phyloP scores from a whole-genome alignment of 2,797 vertebrate genomes.

The Bradypus variegatus region DNA sequence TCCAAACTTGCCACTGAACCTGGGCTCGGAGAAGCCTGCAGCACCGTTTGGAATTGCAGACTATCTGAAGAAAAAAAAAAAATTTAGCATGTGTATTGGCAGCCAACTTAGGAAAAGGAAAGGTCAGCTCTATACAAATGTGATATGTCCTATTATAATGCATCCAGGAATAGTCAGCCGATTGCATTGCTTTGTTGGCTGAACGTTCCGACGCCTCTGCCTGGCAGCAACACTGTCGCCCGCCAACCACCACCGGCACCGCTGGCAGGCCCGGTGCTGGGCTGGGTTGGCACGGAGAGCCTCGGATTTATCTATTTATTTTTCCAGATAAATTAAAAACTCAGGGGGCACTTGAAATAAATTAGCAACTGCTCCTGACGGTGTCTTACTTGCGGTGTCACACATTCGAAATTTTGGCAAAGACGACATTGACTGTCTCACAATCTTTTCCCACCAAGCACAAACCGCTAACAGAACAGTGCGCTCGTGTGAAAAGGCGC shows the following conservation, averaged over 20 bases:
- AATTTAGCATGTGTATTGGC: not conserved
- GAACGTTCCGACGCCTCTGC: slow-evolving; percentile 29
- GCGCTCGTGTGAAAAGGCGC: slow-evolving; percentile 46
- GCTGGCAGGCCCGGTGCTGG: slow-evolving; percentile 25
- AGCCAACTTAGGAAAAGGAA: slow-evolving; percentile 54
- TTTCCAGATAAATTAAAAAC: slow-evolving; percentile 55
- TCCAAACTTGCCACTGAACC: slow-evolving; percentile 37
- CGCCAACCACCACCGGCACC: not conserved
- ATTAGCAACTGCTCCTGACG: slow-evolving; percentile 64
- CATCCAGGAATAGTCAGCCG: not conserved
- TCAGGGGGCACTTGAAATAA: slow-evolving; percentile 68
- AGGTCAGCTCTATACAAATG: slow-evolving; percentile 43
- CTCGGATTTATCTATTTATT: slow-evolving; percentile 56
- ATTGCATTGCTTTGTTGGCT: not conserved
- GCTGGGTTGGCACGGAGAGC: slow-evolving; percentile 33
- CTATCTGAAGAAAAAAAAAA: slow-evolving; percentile 4
- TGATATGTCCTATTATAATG: not conserved
- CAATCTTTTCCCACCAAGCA: slow-evolving; percentile 34
- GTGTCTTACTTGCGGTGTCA: slow-evolving; percentile 49
- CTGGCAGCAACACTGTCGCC: slow-evolving; percentile 26
- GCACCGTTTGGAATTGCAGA: slow-evolving; percentile 49
- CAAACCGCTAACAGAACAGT: slow-evolving; percentile 62
- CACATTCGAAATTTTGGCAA: slow-evolving; percentile 50
- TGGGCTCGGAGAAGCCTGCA: slow-evolving; percentile 36
- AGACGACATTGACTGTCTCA: slow-evolving; percentile 42